These are phyloP conservation scores for Plotosus lineatus DNA, from an alignment of 2,113 vertebrate species.

Conservation along the genomic window DNA sequence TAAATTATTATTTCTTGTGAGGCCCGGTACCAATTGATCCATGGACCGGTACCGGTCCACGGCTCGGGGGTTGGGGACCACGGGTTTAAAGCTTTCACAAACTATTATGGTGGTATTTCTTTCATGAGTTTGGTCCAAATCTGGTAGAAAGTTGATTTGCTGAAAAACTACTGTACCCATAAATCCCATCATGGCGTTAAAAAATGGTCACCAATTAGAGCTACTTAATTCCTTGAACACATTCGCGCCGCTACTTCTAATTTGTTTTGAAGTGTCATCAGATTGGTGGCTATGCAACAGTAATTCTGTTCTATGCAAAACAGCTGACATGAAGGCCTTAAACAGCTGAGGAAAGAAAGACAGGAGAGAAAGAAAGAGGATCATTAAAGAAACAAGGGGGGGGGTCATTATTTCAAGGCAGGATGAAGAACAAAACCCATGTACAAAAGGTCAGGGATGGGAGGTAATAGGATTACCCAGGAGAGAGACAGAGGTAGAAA, in stretches of 20 bases:
- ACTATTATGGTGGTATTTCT: no score
- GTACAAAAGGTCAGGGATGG: conserved; percentile 72
- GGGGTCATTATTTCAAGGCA: conserved; percentile 74
- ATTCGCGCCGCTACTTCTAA: background rate
- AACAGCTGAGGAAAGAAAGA: conserved; percentile 31
- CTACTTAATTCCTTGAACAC: background rate
- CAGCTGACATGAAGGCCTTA: conserved; percentile 47
- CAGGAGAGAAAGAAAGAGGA: conserved; percentile 19
- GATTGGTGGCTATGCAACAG: conserved; percentile 8
- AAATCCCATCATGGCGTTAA: background rate
- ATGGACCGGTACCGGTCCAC: no score
- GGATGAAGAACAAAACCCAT: conserved; percentile 70
- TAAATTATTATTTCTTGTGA: no score
- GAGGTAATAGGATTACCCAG: conserved; percentile 60
- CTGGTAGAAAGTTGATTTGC: background rate
- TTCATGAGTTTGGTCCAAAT: background rate
- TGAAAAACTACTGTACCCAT: background rate
- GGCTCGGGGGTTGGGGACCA: no score
- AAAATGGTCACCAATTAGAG: background rate
- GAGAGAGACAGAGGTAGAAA: conserved; percentile 58
- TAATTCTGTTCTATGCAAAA: conserved; percentile 23
- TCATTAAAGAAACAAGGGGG: background rate
- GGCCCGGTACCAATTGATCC: no score
- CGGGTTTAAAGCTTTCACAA: no score
- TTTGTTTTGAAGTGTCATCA: conserved; percentile 25